These are phyloP conservation scores for Heliconius melpomene DNA, from an alignment of 1,140 invertebrate genomes.

Conservation along the genomic window DNA sequence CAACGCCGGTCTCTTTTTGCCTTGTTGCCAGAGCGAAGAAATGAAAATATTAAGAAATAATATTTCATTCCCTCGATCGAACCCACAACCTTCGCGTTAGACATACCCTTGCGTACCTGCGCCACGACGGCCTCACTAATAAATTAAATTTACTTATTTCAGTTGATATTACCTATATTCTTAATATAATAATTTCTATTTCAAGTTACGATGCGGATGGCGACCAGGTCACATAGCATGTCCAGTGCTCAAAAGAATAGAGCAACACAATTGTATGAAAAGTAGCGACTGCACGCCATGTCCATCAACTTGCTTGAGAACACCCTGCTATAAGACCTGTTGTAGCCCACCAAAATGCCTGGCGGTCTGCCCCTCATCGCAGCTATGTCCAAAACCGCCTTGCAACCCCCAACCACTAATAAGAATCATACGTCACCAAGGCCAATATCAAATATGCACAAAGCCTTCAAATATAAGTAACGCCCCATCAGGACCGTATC, in stretches of 20 bases:
- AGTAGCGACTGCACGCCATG: constrained; percentile 53
- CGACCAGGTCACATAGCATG: constrained; percentile 75
- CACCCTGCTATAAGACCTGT: constrained; percentile 53
- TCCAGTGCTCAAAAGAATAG: constrained; percentile 64
- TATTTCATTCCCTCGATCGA: too few species aligned
- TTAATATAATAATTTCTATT: constrained; percentile 28
- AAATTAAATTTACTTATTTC: neutral
- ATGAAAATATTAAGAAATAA: too few species aligned
- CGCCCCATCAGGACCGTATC: constrained; percentile 67
- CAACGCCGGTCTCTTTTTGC: too few species aligned
- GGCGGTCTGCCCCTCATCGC: constrained; percentile 49
- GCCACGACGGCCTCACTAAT: neutral
- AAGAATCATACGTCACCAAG: constrained; percentile 64
- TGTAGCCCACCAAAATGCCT: constrained; percentile 54
- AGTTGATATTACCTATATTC: neutral
- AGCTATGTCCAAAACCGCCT: constrained; percentile 52
- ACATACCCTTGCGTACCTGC: too few species aligned
- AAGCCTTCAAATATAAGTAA: constrained; percentile 69
- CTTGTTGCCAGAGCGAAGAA: too few species aligned
- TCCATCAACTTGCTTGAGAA: constrained; percentile 46
- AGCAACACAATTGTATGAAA: constrained; percentile 65
- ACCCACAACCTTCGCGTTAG: too few species aligned
- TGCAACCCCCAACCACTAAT: constrained; percentile 55
- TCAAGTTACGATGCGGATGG: constrained; percentile 72
- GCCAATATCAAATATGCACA: constrained; percentile 69